Percentiles rank a stretch among this genome's conserved stretches.
Conservation (phyloP, 1,140 invertebrate genomes). For the Anoplolepis gracilipes region DNA sequence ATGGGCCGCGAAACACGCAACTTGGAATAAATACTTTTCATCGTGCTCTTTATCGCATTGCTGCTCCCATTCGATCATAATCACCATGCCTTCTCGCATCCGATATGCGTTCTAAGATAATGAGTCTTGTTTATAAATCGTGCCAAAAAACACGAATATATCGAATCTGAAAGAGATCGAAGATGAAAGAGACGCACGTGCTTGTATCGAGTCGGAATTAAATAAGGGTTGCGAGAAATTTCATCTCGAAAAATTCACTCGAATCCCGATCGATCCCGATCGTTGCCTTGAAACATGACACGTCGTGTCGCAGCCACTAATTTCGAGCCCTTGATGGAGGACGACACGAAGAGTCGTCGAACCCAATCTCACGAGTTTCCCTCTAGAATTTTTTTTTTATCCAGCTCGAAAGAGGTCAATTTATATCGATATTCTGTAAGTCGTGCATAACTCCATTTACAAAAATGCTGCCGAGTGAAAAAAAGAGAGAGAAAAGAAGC, state of each 20-base stretch:
- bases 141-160: neutral
- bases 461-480: slow-evolving; percentile 18
- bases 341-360: slow-evolving; percentile 31
- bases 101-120: neutral
- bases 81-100: neutral
- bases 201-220: neutral
- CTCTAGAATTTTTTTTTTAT: slow-evolving; percentile 32
- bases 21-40: slow-evolving; percentile 28
- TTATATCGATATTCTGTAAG: slow-evolving; percentile 65
- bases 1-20: neutral
- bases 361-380: slow-evolving; percentile 26
- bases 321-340: neutral
- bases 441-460: slow-evolving; percentile 55
- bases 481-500: neutral
- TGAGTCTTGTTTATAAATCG: neutral
- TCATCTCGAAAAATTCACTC: neutral
- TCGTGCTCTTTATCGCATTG: neutral
- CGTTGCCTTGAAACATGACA: slow-evolving; percentile 29
- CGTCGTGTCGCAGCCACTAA: neutral
- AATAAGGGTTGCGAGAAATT: neutral
- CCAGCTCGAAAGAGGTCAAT: neutral
- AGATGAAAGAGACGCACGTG: neutral
- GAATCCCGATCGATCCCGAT: neutral
- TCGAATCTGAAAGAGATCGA: neutral
- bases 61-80: neutral